Base-by-base conservation (phyloP, 1,140 invertebrate species). In the Rhagoletis zephyria region DNA sequence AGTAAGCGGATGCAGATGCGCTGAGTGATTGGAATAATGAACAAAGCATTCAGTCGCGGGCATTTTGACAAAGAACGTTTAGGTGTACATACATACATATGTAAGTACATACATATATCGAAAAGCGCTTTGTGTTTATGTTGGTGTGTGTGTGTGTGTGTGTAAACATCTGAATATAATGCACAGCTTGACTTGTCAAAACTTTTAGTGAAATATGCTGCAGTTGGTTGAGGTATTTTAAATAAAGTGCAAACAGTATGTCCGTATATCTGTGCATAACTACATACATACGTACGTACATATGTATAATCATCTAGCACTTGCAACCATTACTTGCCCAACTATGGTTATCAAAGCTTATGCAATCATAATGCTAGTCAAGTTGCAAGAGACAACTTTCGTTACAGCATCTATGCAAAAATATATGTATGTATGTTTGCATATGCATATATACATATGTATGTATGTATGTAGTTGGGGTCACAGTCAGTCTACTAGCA, bases 271-370 rank as follows among this genome's bases (percentile, higher is more conserved):
- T 30, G 30, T 0, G 4, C 61, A 63, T 63, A 63, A 4, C 16
- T 63, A 5, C 6, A 67, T 5, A 67, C 7, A 16, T 40, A 30
- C 30, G 4, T 67, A 67, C 9, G 1, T 60, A 7, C 61, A 14
- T 63, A 42, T 42, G 3, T 9, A n/a, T n/a, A n/a, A n/a, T 14
- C 40, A 67, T 42, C 40, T 12, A 42, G 14, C 45, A 51, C 45
- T 6, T 48, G n/a, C 64, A 67, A 67, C 2, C 67, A 3, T 6
- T 5, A 1, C 48, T 56, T 30, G 2, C 14, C n/a, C 48, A 51
- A 30, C 0, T 56, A 7, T 56, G 74, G 48, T 81, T 81, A 81
- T 81, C 48, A 81, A 19, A 81, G 30, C 56, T 59, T 81, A 81
- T 81, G 74, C n/a, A 81, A 81, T 81, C 74, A 59, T 14, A 63